Evolutionary conservation across 1,140 invertebrate genomes (phyloP), one percentile per base, ranked within the genome.

Genomic region (Drosophila arizonae): DNA sequence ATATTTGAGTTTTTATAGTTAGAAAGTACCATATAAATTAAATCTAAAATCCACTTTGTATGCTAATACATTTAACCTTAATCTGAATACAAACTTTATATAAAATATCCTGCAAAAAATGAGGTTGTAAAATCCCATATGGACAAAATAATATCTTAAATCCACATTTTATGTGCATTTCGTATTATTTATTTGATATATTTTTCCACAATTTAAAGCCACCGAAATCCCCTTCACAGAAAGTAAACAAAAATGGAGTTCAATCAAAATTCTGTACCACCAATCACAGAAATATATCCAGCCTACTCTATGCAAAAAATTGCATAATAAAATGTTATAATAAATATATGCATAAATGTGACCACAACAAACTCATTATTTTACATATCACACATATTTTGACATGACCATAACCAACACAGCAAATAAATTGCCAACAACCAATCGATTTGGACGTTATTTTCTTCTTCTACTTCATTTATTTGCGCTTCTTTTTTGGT

Each of bases 341-440:
- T 65, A 51, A 74, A 78, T 75, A 66, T 71, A 75, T 72, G 39
- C 39, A 58, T 66, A 72, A 67, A 71, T 81, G 50, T 51, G 86
- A 80, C 84, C 84, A 68, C 84, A 87, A 77, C 76, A 88, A 75
- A 88, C 84, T 87, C 85, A 87, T 87, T 88, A 87, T 87, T 88
- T 84, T 73, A 58, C 84, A 84, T 87, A 87, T 87, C 84, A 88
- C 85, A 87, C 79, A 75, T 88, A 88, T 87, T 87, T 87, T 88
- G 84, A 87, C 84, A 79, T 88, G 62, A 68, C 79, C 84, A 88
- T 82, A 88, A 87, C 84, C 84, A 88, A 78, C 57, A 74, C 61
- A 21, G 50, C 72, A 82, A 79, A 88, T 88, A 87, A 87, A 87
- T 87, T 87, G 76, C 72, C 67, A 75, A 71, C 64, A 84, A 66